A percentile compares a stretch with the other conserved stretches of the same genome.
These are phyloP conservation scores for Alosa sapidissima DNA, from an alignment of 2,797 vertebrate genomes.

Conservation along the genomic window DNA sequence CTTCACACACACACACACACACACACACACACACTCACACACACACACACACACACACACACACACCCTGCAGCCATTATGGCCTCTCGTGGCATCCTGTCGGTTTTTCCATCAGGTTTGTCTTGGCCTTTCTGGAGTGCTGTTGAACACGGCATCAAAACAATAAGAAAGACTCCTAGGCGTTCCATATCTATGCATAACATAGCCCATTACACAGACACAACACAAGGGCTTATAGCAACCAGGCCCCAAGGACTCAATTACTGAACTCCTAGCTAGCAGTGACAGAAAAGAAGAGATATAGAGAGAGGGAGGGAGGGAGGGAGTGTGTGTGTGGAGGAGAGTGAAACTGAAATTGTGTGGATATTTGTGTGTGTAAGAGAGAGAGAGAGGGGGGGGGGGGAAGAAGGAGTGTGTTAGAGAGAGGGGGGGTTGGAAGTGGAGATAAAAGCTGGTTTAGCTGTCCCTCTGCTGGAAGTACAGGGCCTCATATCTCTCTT, in stretches of 20 bases:
- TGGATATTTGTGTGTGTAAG: background rate
- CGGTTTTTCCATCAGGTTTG: background rate
- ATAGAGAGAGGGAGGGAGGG: constrained; percentile 27
- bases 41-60: background rate
- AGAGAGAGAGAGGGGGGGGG: background rate
- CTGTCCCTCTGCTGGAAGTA: constrained; percentile 54
- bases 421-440: constrained; percentile 32
- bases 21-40: background rate
- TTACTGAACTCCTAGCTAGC: constrained; percentile 60
- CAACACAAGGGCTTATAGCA: constrained; percentile 69
- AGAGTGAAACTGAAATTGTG: background rate
- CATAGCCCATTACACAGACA: constrained; percentile 70
- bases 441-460: constrained; percentile 37
- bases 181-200: constrained; percentile 59
- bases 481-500: constrained; percentile 40
- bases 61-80: background rate
- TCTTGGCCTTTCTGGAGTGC: background rate
- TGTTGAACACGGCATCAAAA: background rate
- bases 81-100: background rate
- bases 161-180: constrained; percentile 37
- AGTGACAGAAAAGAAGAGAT: constrained; percentile 18
- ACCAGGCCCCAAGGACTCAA: constrained; percentile 72
- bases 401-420: constrained; percentile 23
- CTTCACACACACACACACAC: background rate
- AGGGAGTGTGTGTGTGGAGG: background rate